A percentile compares a stretch with the other conserved stretches of the same genome.
These are phyloP conservation scores for Quadriops clusia DNA, from an alignment of 2,888 invertebrate genomes.

Conservation along the genomic window DNA sequence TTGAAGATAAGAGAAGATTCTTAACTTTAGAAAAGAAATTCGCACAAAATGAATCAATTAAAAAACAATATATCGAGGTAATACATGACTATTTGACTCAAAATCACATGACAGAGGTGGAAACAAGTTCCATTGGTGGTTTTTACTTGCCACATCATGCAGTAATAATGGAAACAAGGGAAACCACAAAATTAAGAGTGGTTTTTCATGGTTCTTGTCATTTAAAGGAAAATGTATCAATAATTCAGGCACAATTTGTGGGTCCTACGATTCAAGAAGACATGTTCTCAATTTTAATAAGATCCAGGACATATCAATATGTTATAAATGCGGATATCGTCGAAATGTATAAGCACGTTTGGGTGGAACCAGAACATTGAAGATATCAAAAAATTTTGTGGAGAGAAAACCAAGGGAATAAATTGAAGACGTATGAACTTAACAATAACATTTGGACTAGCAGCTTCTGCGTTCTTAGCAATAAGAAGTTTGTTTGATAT, in stretches of 20 bases:
- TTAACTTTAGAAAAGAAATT: too few relatives aligned
- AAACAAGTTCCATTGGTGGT: neutral
- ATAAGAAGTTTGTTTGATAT: too few relatives aligned
- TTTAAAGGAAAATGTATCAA: neutral
- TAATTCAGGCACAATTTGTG: neutral
- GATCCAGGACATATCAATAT: slow-evolving; percentile 1
- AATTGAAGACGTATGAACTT: too few relatives aligned
- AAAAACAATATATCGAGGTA: too few relatives aligned
- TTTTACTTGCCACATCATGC: slow-evolving; percentile 1
- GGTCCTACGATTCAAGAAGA: slow-evolving; percentile 1
- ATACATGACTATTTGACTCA: neutral
- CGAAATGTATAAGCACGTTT: neutral
- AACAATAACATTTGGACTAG: too few relatives aligned
- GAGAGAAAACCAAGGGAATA: slow-evolving; percentile 1
- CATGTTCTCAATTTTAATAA: neutral
- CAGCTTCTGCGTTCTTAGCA: too few relatives aligned
- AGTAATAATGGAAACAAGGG: slow-evolving; percentile 1
- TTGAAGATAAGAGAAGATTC: too few relatives aligned
- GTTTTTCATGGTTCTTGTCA: slow-evolving; percentile 1
- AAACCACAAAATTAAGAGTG: slow-evolving; percentile 1
- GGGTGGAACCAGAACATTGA: neutral
- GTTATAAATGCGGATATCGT: slow-evolving; percentile 1
- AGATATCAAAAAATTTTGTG: neutral
- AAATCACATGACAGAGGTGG: neutral
- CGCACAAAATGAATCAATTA: too few relatives aligned